Evolutionary conservation across 2,113 vertebrate genomes (phyloP).

Genomic region (Donacobius atricapilla): DNA sequence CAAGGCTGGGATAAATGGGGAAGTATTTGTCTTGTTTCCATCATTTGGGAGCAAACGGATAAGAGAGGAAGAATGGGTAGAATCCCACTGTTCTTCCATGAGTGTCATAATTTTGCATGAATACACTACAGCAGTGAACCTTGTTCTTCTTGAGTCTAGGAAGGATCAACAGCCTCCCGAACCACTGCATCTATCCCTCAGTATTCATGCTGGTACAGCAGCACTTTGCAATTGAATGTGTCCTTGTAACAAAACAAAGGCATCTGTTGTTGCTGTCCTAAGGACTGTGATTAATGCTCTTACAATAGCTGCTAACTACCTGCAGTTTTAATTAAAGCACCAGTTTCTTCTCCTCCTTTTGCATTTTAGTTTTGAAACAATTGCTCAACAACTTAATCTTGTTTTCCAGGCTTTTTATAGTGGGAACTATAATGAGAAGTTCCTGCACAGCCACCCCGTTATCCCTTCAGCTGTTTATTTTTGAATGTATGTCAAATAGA

Average conservation of each 20-base stretch:
- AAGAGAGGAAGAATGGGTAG: not conserved
- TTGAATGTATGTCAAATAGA: not conserved
- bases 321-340: not conserved
- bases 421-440: not conserved
- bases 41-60: not conserved
- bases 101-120: not conserved
- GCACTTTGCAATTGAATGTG: not conserved
- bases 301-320: not conserved
- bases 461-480: not conserved
- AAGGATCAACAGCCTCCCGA: not conserved
- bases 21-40: not conserved
- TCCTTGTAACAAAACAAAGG: not conserved
- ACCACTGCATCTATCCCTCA: not conserved
- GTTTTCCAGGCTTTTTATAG: not conserved
- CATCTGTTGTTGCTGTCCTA: not conserved
- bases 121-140: not conserved
- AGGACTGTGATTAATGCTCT: not conserved
- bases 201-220: not conserved
- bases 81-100: not conserved
- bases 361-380: not conserved
- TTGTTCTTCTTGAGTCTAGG: not conserved
- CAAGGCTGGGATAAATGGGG: not conserved
- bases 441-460: not conserved
- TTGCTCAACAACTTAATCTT: not conserved
- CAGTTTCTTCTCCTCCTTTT: not conserved